Evolutionary conservation across 2,797 vertebrate species (phyloP), one percentile per base, ranked within the genome.

Genomic region (Ataeniobius toweri): DNA sequence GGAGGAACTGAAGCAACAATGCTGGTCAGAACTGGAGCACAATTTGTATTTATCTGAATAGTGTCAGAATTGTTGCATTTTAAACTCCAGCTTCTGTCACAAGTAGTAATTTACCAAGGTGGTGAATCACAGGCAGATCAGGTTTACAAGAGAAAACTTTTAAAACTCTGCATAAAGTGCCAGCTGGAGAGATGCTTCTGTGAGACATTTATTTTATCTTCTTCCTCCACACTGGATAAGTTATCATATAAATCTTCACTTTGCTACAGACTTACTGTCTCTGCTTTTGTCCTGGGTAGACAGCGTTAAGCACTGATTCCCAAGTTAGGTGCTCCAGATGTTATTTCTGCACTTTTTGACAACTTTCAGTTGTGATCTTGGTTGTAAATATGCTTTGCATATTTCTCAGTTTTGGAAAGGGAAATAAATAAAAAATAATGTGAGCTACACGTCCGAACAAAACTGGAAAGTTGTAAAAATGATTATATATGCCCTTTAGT

Each of bases 401-500:
- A 13, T 26, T 58, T 58, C 56, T 55, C 22, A 12, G 13, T 3
- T 58, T n/a, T 58, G 56, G 56, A 26, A 8, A 9, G 10, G 3
- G 9, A 12, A 26, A 58, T 9, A 58, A n/a, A 26, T 26, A 14
- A 0, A 36, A 67, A 24, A 67, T 67, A 41, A 12, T 22, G 63
- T 67, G 20, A 24, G 36, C 18, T 22, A 67, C 63, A 67, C 10
- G 63, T 36, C 36, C 39, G 63, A 67, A 41, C 63, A 67, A 22
- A 41, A 2, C 3, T 24, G 7, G 10, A 41, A 24, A 67, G 3
- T 24, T 18, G 18, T 36, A n/a, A n/a, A 68, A 46, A 14, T 46
- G 12, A 69, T 69, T 10, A 69, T 26, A 68, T 68, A n/a, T n/a
- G 5, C 24, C 41, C 10, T 74, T 77, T 75, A 26, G 68, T 84